Evolutionary conservation across 1,140 invertebrate genomes (phyloP), one percentile per base, ranked within the genome.

Genomic region (Orussus abietinus): DNA sequence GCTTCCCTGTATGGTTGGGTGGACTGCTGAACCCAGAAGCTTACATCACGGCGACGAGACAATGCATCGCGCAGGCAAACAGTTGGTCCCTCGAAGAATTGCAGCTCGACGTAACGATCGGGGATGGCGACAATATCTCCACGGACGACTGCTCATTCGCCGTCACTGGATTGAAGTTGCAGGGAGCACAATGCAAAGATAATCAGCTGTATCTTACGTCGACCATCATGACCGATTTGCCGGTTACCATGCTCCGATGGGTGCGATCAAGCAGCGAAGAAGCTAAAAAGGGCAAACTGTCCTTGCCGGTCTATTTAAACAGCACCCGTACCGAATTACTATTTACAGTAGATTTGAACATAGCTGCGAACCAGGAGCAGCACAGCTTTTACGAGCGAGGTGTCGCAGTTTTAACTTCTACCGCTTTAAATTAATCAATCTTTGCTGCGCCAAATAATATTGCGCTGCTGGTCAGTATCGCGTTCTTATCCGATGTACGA

Each of bases 1-100:
- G 84, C 57, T 82, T 94, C 47, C 86, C 86, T 3, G 90, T 98
- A 22, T 98, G 95, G 96, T 76, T 99, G 11, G 96, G 96, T 43
- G 95, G 95, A 3, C 72, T 99, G 26, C 84, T 99, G 49, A 98
- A 97, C 71, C 94, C 96, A 0, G 96, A 99, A 70, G 96, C 96
- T 5, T 99, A 98, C 65, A 94, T 99, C 34, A 99, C 97, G 0
- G 97, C 97, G 9, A 99, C 96, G 2, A 79, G 96, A 15, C 95
- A 98, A 59, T 98, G 92, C 64, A 92, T 98, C 17, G 94, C 95
- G 1, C 94, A 98, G 72, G 87, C 86, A 1, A 90, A 90, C 53
- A 88, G 86, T 47, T 91, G 88, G 87, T 86, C 96, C 0, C 75
- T 99, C 5, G 96, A 99, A 74, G 96, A 99, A 72, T 76, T 99